phyloP scores from a whole-genome alignment of 2,888 invertebrate genomes.

The Tachina lurida region DNA sequence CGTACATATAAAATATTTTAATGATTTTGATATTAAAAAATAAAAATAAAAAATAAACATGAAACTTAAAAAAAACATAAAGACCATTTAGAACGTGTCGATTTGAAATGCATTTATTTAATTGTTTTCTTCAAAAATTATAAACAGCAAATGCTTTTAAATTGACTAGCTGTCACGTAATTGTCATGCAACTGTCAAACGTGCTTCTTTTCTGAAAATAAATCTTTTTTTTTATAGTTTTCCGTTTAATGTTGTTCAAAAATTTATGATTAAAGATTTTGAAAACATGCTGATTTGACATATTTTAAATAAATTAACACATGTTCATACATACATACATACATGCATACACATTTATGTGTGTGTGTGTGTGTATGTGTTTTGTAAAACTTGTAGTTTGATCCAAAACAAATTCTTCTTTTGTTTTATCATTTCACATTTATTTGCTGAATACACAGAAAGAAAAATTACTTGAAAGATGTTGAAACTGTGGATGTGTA shows the following conservation, averaged over 20 bases:
- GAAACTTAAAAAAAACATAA: conserved; percentile 1
- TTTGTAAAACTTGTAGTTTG: too few relatives aligned
- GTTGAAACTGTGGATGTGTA: too few relatives aligned
- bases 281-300: conserved; percentile 44
- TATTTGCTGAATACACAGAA: too few relatives aligned
- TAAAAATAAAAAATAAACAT: not conserved
- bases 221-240: conserved; percentile 6
- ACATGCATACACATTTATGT: too few relatives aligned
- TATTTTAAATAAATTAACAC: conserved; percentile 19
- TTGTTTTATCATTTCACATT: too few relatives aligned
- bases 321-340: too few relatives aligned
- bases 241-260: not conserved
- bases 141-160: conserved; percentile 38
- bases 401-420: too few relatives aligned
- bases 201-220: conserved; percentile 57
- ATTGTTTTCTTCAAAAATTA: conserved; percentile 13
- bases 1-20: conserved; percentile 46
- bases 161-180: conserved; percentile 72
- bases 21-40: conserved; percentile 13
- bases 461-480: too few relatives aligned
- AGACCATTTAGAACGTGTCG: conserved; percentile 59
- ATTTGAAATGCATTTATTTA: conserved; percentile 52
- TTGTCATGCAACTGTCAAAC: conserved; percentile 71
- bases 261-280: conserved; percentile 44
- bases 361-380: too few relatives aligned